These are phyloP conservation scores for Neocrepidodera transversa DNA, from an alignment of 2,888 invertebrate genomes.

Conservation along the genomic window DNA sequence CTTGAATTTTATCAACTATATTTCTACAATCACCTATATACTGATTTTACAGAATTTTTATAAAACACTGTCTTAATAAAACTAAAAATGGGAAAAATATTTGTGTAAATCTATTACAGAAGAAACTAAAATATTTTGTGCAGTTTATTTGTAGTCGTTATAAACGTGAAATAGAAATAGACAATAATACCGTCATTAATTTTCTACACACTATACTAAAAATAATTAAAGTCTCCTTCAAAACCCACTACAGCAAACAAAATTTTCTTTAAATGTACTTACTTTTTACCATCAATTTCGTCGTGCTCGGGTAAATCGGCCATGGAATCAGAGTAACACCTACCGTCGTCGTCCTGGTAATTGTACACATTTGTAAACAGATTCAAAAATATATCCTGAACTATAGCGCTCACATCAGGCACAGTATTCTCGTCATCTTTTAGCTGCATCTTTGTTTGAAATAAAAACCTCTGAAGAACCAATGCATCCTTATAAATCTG, in stretches of 20 bases:
- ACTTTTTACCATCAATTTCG: constrained; percentile 73
- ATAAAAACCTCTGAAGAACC: constrained; percentile 86
- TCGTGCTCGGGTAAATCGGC: constrained; percentile 92
- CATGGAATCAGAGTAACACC: constrained; percentile 96
- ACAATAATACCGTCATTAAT: too few relatives aligned
- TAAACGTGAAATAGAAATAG: too few relatives aligned
- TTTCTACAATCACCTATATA: too few relatives aligned
- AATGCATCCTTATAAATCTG: constrained; percentile 97
- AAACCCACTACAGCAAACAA: neutral
- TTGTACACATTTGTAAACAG: constrained; percentile 94
- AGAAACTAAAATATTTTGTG: too few relatives aligned
- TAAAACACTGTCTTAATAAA: too few relatives aligned
- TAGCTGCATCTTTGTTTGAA: constrained; percentile 90
- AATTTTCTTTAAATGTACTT: constrained; percentile 43
- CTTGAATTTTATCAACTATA: too few relatives aligned
- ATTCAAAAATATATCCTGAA: constrained; percentile 89
- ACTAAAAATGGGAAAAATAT: too few relatives aligned
- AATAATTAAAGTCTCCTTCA: neutral
- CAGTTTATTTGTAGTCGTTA: too few relatives aligned
- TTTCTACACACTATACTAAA: neutral
- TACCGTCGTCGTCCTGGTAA: constrained; percentile 95
- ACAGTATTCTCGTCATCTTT: constrained; percentile 82
- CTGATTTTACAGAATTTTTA: too few relatives aligned
- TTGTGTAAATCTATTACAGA: too few relatives aligned
- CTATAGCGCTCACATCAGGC: constrained; percentile 87